These are phyloP conservation scores for Podarcis cretensis DNA, from an alignment of 2,113 vertebrate species.

Conservation along the genomic window DNA sequence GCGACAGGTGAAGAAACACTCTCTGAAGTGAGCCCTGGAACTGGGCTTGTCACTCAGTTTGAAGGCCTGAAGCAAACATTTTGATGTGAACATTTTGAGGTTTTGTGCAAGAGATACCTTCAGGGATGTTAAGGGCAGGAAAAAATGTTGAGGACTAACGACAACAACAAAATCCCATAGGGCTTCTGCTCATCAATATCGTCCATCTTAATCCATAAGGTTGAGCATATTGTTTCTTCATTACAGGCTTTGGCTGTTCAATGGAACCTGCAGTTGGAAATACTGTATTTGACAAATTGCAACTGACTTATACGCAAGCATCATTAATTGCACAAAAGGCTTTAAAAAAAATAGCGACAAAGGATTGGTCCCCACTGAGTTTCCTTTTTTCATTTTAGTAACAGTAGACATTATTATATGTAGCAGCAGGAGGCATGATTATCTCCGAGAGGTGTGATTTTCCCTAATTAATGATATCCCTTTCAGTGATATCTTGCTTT, in stretches of 20 bases:
- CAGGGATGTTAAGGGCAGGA: too few species aligned
- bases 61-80: too few species aligned
- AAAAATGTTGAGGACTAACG: neutral
- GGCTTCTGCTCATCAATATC: neutral
- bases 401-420: conserved; percentile 16
- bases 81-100: too few species aligned
- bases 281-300: neutral
- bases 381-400: conserved; percentile 29
- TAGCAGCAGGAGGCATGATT: neutral
- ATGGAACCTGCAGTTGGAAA: neutral
- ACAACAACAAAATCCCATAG: neutral
- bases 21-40: too few species aligned
- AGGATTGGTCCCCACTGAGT: neutral
- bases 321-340: neutral
- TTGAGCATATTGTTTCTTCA: neutral
- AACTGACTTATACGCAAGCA: neutral
- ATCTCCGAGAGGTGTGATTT: neutral
- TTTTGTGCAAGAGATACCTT: too few species aligned
- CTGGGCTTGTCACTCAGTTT: too few species aligned
- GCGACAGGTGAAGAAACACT: too few species aligned
- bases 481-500: conserved; percentile 1
- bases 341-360: neutral
- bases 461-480: conserved; percentile 16
- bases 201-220: neutral
- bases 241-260: neutral